Evolutionary conservation across 2,888 invertebrate genomes (phyloP).

Genomic region (Cryptocephalus moraei): DNA sequence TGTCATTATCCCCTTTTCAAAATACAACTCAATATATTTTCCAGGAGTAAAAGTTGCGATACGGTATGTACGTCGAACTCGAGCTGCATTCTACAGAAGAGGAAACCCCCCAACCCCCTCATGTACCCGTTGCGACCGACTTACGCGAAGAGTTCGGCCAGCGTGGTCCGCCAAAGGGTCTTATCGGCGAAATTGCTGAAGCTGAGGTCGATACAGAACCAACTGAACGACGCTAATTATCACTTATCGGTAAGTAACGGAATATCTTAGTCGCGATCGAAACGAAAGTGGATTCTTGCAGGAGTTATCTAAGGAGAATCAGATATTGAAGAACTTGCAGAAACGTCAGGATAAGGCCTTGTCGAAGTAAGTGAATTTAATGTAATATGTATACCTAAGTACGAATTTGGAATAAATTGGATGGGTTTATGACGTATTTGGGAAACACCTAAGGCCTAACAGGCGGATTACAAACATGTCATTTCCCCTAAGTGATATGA

Average conservation of each 20-base stretch:
- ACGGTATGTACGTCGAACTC: constrained; percentile 36
- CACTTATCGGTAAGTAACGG: constrained; percentile 53
- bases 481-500: no score
- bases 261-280: background rate
- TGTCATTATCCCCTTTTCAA: no score
- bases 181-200: constrained; percentile 67
- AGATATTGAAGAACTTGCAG: constrained; percentile 62
- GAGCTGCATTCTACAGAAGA: constrained; percentile 33
- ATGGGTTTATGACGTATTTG: no score
- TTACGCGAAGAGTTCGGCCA: constrained; percentile 12
- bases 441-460: no score
- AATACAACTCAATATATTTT: constrained; percentile 3
- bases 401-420: no score
- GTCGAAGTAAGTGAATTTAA: constrained; percentile 43
- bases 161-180: constrained; percentile 48
- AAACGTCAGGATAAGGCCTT: constrained; percentile 72
- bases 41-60: constrained; percentile 33
- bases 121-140: constrained; percentile 23
- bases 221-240: constrained; percentile 67
- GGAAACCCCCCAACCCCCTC: constrained; percentile 34
- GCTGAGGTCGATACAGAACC: constrained; percentile 68
- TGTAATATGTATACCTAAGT: background rate
- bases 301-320: constrained; percentile 65
- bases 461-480: no score
- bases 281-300: constrained; percentile 25